Base-by-base conservation (phyloP, 2,113 vertebrate genomes). In the Morone chrysops region DNA sequence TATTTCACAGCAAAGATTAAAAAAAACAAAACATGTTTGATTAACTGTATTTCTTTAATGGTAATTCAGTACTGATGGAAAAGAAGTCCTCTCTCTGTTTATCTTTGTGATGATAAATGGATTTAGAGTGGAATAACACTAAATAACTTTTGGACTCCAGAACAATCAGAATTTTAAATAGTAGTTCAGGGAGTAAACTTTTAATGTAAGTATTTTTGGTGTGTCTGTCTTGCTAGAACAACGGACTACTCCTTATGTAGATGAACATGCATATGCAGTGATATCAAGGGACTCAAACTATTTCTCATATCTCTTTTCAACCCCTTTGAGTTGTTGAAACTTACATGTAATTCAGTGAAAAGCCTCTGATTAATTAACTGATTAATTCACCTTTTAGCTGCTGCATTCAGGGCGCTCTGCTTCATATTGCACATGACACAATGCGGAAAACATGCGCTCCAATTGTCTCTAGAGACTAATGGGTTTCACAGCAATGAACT, bases 361-460 rank as follows among this genome's bases (percentile, higher is more conserved):
- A 69, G 54, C 78, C 22, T 73, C 71, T 66, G 81, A 87, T 89
- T 92, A 89, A 90, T 92, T 82, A 84, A 60, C 82, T 81, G 84
- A 86, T 80, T 56, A 76, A 83, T 87, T 90, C 83, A 86, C 75
- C 80, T 87, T 81, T 75, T 51, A 76, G 56, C 57, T 5, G 43
- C 62, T 54, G 61, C 31, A 22, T 89, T 79, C 51, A 3, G 25
- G 43, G 9, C 10, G 5, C 38, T 54, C 76, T 40, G 82, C 68
- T 47, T 61, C 70, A 41, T 25, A 12, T 45, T 57, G 38, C 77
- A 60, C 45, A 25, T 6, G 16, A 63, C 85, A 75, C 43, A 80
- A 66, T 40, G 53, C 50, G 20, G 61, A 54, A 70, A 50, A 66
- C 66, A 68, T 40, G 68, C 6, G n/a, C 11, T 18, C 61, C 81